These are phyloP conservation scores for Ctenosaura bakeri DNA, from an alignment of 2,797 vertebrate genomes.

Conservation along the genomic window DNA sequence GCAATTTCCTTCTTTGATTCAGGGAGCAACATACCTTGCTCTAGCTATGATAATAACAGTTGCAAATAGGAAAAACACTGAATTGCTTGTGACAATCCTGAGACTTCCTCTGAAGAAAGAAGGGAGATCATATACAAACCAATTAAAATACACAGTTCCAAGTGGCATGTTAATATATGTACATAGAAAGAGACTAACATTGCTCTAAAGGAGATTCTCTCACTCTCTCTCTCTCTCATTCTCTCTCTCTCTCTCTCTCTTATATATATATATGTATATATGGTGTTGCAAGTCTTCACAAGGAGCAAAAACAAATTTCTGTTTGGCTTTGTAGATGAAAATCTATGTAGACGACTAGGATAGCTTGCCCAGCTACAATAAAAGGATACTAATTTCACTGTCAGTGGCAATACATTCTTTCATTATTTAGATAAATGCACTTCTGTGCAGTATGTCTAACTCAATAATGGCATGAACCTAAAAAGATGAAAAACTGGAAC, in stretches of 20 bases:
- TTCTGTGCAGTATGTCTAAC: conserved; percentile 51
- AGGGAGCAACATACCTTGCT: not conserved
- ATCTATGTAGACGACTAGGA: conserved; percentile 44
- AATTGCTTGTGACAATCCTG: not conserved
- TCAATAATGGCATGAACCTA: conserved; percentile 48
- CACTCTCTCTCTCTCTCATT: too few relatives aligned
- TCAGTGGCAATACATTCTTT: conserved; percentile 66
- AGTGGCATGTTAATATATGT: conserved; percentile 4
- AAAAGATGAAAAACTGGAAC: conserved; percentile 64
- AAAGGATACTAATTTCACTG: conserved; percentile 65
- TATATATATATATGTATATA: not conserved
- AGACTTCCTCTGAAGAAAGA: not conserved
- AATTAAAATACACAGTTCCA: not conserved
- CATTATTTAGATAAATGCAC: conserved; percentile 65
- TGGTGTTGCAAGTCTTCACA: not conserved
- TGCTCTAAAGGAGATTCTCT: not conserved
- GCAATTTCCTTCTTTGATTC: not conserved
- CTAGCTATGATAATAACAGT: not conserved
- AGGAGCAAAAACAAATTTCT: conserved; percentile 32
- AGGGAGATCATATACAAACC: not conserved
- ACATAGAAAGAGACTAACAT: not conserved
- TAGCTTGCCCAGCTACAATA: conserved; percentile 51
- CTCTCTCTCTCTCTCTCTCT: too few relatives aligned
- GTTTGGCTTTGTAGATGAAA: conserved; percentile 47
- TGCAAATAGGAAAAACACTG: not conserved